Evolutionary conservation across 37 sponge, comb jelly and placozoan species (phyloP).

Genomic region (Diacarnus erythraeanus): DNA sequence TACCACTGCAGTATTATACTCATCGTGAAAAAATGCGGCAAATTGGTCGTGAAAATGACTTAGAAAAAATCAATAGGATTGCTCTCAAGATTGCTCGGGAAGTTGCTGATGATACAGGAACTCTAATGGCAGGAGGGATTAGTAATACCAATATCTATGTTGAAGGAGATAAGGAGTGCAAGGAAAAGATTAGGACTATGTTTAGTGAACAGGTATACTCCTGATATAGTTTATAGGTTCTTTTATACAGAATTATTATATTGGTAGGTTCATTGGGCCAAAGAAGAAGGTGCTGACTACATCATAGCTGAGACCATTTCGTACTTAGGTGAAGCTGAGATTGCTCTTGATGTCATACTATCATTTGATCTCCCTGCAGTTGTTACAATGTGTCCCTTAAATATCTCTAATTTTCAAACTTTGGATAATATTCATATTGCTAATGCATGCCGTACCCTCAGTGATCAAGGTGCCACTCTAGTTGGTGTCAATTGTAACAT

Average conservation of each 20-base stretch:
- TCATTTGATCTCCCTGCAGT: neutral
- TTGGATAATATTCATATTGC: conserved; percentile 37
- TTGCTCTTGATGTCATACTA: conserved; percentile 44
- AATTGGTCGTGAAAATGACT: conserved; percentile 51
- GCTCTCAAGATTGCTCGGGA: conserved; percentile 53
- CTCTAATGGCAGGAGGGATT: conserved; percentile 56
- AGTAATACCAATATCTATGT: conserved; percentile 44
- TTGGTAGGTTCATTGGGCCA: conserved; percentile 55
- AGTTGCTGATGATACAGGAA: conserved; percentile 48
- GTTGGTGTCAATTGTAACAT: conserved; percentile 52
- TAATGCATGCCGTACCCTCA: conserved; percentile 30
- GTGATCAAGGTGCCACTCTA: conserved; percentile 49
- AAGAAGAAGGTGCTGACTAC: conserved; percentile 67
- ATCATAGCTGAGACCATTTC: conserved; percentile 59
- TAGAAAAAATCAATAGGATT: conserved; percentile 56
- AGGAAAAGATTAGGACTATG: conserved; percentile 39
- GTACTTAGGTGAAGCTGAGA: conserved; percentile 30
- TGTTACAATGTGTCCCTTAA: neutral
- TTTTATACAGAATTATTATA: neutral
- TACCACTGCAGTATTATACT: conserved; percentile 46
- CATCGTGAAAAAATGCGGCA: conserved; percentile 44
- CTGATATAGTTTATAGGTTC: neutral
- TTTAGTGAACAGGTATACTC: conserved; percentile 33
- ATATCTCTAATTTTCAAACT: neutral
- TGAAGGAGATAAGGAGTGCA: conserved; percentile 6